Conservation (phyloP, 2,113 vertebrate species). For the Larimichthys polyactis region DNA sequence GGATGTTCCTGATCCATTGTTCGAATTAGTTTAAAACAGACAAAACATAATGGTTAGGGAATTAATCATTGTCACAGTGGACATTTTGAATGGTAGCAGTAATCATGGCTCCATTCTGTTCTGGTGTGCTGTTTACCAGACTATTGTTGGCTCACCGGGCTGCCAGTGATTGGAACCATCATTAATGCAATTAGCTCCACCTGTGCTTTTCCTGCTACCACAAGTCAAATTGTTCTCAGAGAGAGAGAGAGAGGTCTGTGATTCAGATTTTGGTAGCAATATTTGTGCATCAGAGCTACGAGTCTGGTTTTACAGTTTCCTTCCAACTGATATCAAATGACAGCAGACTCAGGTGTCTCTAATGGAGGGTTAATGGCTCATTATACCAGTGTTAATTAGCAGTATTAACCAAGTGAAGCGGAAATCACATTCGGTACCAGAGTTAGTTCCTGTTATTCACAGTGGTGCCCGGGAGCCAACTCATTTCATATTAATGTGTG, state of each 20-base stretch:
- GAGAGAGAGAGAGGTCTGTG: neutral
- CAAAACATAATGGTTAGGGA: too few species aligned
- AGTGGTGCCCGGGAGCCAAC: neutral
- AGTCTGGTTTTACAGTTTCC: neutral
- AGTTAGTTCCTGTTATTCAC: neutral
- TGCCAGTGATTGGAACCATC: neutral
- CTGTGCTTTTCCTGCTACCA: neutral
- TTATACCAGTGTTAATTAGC: neutral
- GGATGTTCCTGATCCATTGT: too few species aligned
- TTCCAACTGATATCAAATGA: neutral
- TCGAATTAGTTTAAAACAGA: neutral
- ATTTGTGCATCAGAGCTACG: neutral
- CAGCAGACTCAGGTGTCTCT: neutral
- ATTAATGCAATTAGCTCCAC: neutral
- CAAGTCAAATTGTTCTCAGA: neutral
- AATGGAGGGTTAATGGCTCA: neutral
- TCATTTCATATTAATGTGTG: neutral
- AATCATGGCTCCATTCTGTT: neutral
- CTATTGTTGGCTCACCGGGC: neutral
- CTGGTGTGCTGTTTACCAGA: neutral
- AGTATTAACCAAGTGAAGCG: neutral
- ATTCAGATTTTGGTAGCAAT: neutral
- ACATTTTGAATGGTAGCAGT: neutral
- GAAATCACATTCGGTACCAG: neutral
- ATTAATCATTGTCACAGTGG: neutral